These are phyloP conservation scores for Solenodon paradoxus DNA, from an alignment of 2,113 vertebrate species.

Conservation along the genomic window DNA sequence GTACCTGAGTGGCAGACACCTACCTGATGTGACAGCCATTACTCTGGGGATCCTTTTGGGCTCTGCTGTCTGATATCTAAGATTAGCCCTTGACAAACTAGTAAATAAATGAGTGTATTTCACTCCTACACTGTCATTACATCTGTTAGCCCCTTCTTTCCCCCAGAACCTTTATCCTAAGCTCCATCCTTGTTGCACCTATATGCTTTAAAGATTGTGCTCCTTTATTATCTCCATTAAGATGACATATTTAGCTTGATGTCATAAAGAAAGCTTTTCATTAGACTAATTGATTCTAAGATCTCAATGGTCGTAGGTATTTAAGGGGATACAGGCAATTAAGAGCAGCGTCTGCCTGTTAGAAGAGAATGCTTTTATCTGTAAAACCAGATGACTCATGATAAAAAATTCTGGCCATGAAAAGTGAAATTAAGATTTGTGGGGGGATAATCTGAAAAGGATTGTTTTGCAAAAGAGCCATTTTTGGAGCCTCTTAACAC, in stretches of 20 bases:
- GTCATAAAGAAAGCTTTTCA: not conserved
- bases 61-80: too few species aligned
- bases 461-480: not conserved
- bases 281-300: not conserved
- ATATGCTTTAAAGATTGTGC: not conserved
- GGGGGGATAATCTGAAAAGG: not conserved
- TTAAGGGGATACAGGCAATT: not conserved
- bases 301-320: not conserved
- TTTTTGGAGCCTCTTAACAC: not conserved
- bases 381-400: not conserved
- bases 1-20: rapidly evolving
- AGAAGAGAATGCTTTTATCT: not conserved
- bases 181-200: rapidly evolving
- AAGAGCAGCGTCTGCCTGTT: not conserved
- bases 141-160: too few species aligned
- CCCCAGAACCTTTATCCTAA: not conserved
- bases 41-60: too few species aligned
- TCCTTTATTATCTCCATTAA: not conserved
- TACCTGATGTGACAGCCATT: rapidly evolving
- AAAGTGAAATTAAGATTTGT: not conserved
- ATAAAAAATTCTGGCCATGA: not conserved
- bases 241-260: not conserved
- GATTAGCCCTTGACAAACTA: not conserved
- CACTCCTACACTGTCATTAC: not conserved
- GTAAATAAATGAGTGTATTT: not conserved